Conservation (phyloP, 2,888 invertebrate genomes). For the Willowsia nigromaculata region DNA sequence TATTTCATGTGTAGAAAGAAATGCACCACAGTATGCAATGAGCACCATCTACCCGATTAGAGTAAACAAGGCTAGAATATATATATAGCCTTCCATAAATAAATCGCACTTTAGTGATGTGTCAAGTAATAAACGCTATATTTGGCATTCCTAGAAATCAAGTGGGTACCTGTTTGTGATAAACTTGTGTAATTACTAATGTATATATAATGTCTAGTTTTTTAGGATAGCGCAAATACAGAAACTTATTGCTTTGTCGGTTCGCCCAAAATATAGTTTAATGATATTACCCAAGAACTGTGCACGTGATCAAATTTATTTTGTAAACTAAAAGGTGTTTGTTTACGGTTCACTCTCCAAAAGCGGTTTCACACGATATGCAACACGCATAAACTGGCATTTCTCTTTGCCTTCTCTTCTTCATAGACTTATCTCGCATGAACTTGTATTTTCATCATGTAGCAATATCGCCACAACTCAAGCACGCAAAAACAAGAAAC, state of each 20-base stretch:
- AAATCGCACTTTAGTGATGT: too few species aligned
- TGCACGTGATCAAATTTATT: too few species aligned
- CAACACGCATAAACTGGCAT: not conserved
- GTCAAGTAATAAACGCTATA: not conserved
- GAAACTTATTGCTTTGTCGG: too few species aligned
- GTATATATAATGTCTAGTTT: not conserved
- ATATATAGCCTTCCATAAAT: too few species aligned
- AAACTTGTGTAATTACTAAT: not conserved
- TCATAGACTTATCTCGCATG: not conserved
- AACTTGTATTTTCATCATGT: not conserved
- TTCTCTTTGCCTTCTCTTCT: not conserved
- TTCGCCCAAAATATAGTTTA: too few species aligned
- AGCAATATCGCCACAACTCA: not conserved
- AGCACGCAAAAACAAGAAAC: not conserved
- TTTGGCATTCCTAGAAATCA: not conserved
- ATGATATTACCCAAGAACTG: too few species aligned
- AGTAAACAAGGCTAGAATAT: too few species aligned
- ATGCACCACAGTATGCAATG: too few species aligned
- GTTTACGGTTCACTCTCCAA: not conserved
- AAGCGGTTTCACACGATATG: not conserved
- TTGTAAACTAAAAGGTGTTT: not conserved
- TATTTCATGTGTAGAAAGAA: too few species aligned
- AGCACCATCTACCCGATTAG: too few species aligned
- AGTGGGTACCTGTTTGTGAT: slow-evolving; percentile 26
- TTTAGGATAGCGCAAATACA: too few species aligned